Evolutionary conservation across 2,797 vertebrate species (phyloP).

Genomic region (Poecilia gillii): DNA sequence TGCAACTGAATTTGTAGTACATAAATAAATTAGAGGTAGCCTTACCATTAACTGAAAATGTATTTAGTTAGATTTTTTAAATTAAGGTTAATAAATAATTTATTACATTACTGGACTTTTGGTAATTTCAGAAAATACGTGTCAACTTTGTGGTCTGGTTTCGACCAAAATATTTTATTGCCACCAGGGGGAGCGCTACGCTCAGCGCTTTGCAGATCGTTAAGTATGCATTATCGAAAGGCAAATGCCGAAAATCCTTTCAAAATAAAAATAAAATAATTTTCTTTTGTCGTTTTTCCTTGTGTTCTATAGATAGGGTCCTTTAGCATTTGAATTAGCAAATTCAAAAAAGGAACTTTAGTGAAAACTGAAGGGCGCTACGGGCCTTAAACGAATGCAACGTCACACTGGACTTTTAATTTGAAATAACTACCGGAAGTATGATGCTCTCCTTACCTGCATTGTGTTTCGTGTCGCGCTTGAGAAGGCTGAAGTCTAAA

Average conservation of each 20-base stretch:
- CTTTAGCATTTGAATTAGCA: background rate
- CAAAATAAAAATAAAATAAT: background rate
- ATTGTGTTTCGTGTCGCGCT: slow-evolving; percentile 40
- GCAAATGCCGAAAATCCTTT: slow-evolving; percentile 22
- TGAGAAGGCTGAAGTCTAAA: slow-evolving; percentile 61
- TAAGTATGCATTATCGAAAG: slow-evolving; percentile 3
- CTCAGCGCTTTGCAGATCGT: slow-evolving; percentile 11
- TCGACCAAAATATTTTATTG: rapidly evolving
- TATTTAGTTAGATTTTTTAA: background rate
- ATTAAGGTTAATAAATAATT: background rate
- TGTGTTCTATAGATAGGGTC: background rate
- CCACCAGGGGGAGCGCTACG: slow-evolving; percentile 45
- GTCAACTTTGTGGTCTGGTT: background rate
- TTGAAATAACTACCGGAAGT: slow-evolving; percentile 20
- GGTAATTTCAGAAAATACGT: slow-evolving; percentile 17
- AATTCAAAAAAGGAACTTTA: background rate
- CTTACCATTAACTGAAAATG: background rate
- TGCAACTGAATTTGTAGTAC: background rate
- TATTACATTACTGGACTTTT: background rate
- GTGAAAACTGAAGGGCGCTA: too few species aligned
- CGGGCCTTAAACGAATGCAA: background rate
- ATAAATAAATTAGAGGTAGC: background rate
- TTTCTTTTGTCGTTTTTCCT: background rate
- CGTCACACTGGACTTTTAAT: slow-evolving; percentile 41
- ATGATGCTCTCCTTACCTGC: rapidly evolving